Evolutionary conservation across 2,797 vertebrate species (phyloP), one percentile per base, ranked within the genome.

Genomic region (Calcarius lapponicus): DNA sequence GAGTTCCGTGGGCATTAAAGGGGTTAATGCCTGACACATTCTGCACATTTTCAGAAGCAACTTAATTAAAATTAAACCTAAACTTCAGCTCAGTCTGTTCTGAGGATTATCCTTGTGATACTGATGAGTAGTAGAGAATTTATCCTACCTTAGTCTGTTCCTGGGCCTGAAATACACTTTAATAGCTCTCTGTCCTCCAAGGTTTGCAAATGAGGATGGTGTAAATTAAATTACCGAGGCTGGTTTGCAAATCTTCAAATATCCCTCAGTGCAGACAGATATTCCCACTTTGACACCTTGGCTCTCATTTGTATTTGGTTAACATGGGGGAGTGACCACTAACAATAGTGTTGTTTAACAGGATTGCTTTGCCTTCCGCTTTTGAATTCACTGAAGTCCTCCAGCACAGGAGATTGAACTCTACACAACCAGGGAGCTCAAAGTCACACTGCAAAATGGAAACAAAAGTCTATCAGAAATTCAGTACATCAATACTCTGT

Each of bases 391-490:
- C 47, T 73, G 56, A 87, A 82, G 50, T 90, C 45, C 78, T 69
- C 67, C 45, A 93, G 90, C 64, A 38, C 64, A 38, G 80, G 56
- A 93, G 80, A 84, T 64, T 93, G 91, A 92, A 34, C 76, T 70
- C 76, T 70, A 8, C 48, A 70, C 56, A 70, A 29, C 56, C 28
- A 45, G 70, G 60, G 73, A 64, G 76, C 83, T 96, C 91, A 64
- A 91, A 88, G 90, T 92, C 70, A 92, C 0, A 1, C 76, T 57
- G 91, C 80, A 80, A 80, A 90, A 97, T 87, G 76, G 92, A 86
- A 92, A 88, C 90, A 95, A 87, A 94, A 76, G 81, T 92, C 82
- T 76, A 64, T 93, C 79, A 93, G 91, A 82, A 90, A 88, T 95
- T 95, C 62, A 61, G 65, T 82, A 42, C 91, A 60, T 94, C 88